Percentiles rank a stretch among this genome's conserved stretches.
Conservation (phyloP, 2,888 invertebrate species). For the Apotomis capreana region DNA sequence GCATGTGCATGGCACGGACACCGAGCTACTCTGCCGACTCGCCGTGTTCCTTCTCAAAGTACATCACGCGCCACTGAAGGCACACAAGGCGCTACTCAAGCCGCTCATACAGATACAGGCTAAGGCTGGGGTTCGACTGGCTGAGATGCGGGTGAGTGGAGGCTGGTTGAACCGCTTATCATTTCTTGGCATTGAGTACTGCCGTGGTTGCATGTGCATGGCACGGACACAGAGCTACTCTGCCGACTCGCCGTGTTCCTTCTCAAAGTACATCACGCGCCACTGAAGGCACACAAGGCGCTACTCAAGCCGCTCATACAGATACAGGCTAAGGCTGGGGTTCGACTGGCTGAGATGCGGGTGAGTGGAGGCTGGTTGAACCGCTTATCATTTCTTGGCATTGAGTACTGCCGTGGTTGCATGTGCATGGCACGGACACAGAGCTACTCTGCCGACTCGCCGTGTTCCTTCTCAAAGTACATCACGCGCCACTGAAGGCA, state of each 20-base stretch:
- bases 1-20: conserved; percentile 88
- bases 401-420: conserved; percentile 88
- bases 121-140: conserved; percentile 81
- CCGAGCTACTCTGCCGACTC: conserved; percentile 90
- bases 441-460: conserved; percentile 91
- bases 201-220: conserved; percentile 86
- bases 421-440: conserved; percentile 86
- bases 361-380: conserved; percentile 63
- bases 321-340: conserved; percentile 83
- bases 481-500: conserved; percentile 90
- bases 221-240: conserved; percentile 89
- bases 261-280: conserved; percentile 89
- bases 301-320: conserved; percentile 86
- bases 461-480: conserved; percentile 89
- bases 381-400: conserved; percentile 91
- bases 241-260: conserved; percentile 90
- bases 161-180: conserved; percentile 92
- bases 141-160: conserved; percentile 84
- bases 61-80: conserved; percentile 91
- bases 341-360: conserved; percentile 84
- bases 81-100: conserved; percentile 87
- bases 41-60: conserved; percentile 89
- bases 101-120: conserved; percentile 86
- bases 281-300: conserved; percentile 88
- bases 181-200: conserved; percentile 90